A percentile compares a stretch with the other conserved stretches of the same genome.
These are phyloP conservation scores for Cryptosula pallasiana DNA, from an alignment of 2,888 invertebrate species.

Conservation along the genomic window DNA sequence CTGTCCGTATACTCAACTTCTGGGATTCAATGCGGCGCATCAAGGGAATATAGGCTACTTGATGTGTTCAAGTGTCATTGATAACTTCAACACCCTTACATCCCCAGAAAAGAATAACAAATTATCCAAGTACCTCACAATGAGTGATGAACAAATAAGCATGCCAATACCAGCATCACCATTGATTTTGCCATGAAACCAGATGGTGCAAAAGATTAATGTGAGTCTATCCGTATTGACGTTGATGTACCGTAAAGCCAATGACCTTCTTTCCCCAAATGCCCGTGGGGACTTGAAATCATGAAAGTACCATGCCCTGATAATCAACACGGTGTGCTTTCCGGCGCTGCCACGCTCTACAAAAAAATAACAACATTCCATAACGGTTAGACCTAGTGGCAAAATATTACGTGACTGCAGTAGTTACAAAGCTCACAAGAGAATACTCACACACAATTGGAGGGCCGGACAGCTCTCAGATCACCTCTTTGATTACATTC, in stretches of 20 bases:
- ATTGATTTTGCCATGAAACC: neutral
- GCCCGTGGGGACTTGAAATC: neutral
- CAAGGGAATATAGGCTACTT: neutral
- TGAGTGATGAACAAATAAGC: too few relatives aligned
- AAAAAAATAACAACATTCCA: neutral
- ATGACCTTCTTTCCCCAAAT: neutral
- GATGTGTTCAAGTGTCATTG: neutral
- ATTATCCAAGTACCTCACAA: too few relatives aligned
- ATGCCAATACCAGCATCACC: neutral
- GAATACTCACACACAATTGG: neutral
- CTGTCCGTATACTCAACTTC: neutral
- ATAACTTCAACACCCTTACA: too few relatives aligned
- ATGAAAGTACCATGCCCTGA: neutral
- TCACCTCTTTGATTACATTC: neutral
- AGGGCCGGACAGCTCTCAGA: neutral
- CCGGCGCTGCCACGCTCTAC: neutral
- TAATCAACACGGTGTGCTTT: neutral
- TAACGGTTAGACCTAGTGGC: neutral
- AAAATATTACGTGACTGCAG: neutral
- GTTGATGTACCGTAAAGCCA: neutral
- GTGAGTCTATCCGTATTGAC: neutral
- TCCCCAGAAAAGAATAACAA: too few relatives aligned
- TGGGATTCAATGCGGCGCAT: neutral
- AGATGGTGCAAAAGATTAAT: neutral
- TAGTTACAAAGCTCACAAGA: neutral